Evolutionary conservation across 2,797 vertebrate species (phyloP).

Genomic region (Acestrorhynchus altus): DNA sequence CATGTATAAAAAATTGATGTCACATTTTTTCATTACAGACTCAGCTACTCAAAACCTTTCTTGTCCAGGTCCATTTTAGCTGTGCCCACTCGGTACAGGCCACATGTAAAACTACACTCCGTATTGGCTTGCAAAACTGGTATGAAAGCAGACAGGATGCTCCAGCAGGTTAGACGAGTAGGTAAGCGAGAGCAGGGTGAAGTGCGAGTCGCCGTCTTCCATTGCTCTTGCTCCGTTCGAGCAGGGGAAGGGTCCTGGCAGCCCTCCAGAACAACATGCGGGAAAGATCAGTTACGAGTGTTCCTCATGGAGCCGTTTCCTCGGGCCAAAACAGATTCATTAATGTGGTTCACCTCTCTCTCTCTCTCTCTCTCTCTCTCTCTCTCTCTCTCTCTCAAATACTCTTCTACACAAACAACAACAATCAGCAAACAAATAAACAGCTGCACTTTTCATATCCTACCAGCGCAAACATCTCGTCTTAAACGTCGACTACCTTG

Average conservation of each 20-base stretch:
- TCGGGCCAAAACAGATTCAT: constrained; percentile 53
- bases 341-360: constrained; percentile 54
- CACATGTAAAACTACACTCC: not conserved
- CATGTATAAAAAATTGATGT: no score
- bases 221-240: not conserved
- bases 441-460: constrained; percentile 45
- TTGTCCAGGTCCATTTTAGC: no score
- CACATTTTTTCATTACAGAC: no score
- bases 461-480: constrained; percentile 47
- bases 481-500: constrained; percentile 46
- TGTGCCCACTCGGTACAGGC: not conserved
- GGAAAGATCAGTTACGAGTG: constrained; percentile 46
- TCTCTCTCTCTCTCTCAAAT: not conserved
- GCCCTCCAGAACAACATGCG: constrained; percentile 41
- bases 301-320: constrained; percentile 48
- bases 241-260: constrained; percentile 1
- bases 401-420: constrained; percentile 17
- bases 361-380: not conserved
- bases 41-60: no score
- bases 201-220: constrained; percentile 1
- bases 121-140: not conserved
- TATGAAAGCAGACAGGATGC: not conserved
- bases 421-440: constrained; percentile 51
- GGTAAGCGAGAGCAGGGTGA: not conserved
- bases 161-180: not conserved